phyloP scores from a whole-genome alignment of 2,888 invertebrate genomes.

The Leptothorax acervorum region DNA sequence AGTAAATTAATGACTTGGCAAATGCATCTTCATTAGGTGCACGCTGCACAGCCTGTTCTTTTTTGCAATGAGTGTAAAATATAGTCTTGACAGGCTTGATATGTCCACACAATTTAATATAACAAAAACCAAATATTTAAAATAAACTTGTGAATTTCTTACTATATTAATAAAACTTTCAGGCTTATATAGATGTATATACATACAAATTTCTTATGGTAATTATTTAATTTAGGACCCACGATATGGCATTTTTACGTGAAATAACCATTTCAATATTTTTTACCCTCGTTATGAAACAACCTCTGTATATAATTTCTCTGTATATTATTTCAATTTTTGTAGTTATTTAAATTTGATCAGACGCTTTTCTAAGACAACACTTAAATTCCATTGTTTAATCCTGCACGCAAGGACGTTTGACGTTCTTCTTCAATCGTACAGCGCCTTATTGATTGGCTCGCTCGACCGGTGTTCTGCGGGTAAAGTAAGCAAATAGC shows the following conservation, averaged over 20 bases:
- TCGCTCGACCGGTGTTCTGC: background rate
- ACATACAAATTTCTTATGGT: background rate
- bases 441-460: slow-evolving; percentile 18
- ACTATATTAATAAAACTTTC: background rate
- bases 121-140: background rate
- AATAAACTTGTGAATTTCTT: background rate
- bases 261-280: background rate
- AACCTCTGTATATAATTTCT: background rate
- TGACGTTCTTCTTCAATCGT: slow-evolving; percentile 48
- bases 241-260: background rate
- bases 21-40: slow-evolving; percentile 6
- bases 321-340: background rate
- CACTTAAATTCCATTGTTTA: slow-evolving; percentile 21
- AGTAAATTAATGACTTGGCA: slow-evolving; percentile 12
- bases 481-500: slow-evolving; percentile 7
- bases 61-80: background rate
- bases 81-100: background rate
- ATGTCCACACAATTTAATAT: background rate
- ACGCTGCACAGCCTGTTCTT: background rate
- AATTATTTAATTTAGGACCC: background rate
- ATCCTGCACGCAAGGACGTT: slow-evolving; percentile 55
- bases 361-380: background rate
- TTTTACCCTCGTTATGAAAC: background rate
- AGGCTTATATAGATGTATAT: background rate
- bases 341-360: background rate